Percentiles rank a stretch among this genome's conserved stretches.
Conservation (phyloP, 2,113 vertebrate genomes). For the Meleagris gallopavo region DNA sequence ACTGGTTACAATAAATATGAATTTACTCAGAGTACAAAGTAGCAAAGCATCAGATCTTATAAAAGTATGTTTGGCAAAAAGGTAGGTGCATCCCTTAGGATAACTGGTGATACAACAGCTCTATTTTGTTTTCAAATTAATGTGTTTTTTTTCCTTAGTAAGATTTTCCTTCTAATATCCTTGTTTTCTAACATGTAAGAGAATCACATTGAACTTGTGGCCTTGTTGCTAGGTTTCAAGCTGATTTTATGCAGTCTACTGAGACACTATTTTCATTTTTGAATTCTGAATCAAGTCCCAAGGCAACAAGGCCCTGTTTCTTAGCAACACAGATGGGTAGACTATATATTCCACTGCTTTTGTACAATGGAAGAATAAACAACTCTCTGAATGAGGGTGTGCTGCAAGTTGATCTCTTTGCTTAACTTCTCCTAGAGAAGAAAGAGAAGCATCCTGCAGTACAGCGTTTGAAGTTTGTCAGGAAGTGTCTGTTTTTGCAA, state of each 20-base stretch:
- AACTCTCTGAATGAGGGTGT: background rate
- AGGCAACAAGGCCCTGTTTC: conserved; percentile 65
- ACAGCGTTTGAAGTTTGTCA: background rate
- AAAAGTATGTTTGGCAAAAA: background rate
- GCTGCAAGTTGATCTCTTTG: conserved; percentile 9
- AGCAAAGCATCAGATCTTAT: background rate
- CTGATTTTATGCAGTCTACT: conserved; percentile 53
- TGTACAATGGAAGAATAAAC: conserved; percentile 32
- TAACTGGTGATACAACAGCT: background rate
- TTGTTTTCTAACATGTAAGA: conserved; percentile 42
- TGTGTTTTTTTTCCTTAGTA: background rate
- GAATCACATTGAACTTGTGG: conserved; percentile 24
- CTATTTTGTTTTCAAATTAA: background rate
- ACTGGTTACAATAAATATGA: background rate
- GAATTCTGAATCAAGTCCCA: conserved; percentile 61
- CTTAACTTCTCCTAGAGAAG: background rate
- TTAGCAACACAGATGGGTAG: conserved; percentile 69
- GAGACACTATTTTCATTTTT: conserved; percentile 50
- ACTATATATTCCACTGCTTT: conserved; percentile 40
- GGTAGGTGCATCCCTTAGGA: background rate
- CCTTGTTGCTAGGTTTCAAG: conserved; percentile 73
- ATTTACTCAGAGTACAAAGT: background rate
- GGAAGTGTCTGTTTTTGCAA: background rate
- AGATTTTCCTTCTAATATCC: background rate
- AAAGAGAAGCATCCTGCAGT: background rate